A percentile compares a stretch with the other conserved stretches of the same genome.
These are phyloP conservation scores for Zhuqinia jingwanae DNA, from an alignment of 2,888 invertebrate genomes.

Conservation along the genomic window DNA sequence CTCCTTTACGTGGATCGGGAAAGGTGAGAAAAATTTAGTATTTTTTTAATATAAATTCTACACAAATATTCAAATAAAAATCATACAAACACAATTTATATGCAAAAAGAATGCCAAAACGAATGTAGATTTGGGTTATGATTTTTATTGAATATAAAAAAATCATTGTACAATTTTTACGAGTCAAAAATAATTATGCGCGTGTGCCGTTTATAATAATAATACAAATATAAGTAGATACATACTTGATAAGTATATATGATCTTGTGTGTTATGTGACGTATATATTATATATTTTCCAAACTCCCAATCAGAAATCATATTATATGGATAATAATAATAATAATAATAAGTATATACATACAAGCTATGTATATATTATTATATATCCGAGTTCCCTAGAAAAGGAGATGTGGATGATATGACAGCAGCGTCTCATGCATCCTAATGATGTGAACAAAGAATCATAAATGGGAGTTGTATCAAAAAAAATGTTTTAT, in stretches of 20 bases:
- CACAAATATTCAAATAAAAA: not conserved
- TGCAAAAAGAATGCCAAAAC: not conserved
- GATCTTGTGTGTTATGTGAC: too few relatives aligned
- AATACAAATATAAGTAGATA: not conserved
- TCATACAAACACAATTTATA: too few relatives aligned
- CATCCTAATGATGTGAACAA: conserved; percentile 39
- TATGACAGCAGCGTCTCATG: not conserved
- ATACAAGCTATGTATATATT: not conserved
- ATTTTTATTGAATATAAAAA: not conserved
- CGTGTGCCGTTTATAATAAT: not conserved
- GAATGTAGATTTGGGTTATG: not conserved
- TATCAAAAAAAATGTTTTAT: conserved; percentile 16
- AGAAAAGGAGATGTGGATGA: not conserved
- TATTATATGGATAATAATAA: too few relatives aligned
- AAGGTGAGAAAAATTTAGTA: conserved; percentile 83
- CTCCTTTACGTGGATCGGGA: conserved; percentile 84
- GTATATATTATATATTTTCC: too few relatives aligned
- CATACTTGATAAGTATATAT: too few relatives aligned
- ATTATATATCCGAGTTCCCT: too few relatives aligned
- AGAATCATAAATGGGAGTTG: not conserved
- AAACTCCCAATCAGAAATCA: too few relatives aligned
- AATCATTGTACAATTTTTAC: conserved; percentile 1
- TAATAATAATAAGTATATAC: too few relatives aligned
- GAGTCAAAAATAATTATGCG: conserved; percentile 8
- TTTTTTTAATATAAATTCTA: not conserved